Evolutionary conservation across 2,113 vertebrate genomes (phyloP), one percentile per base, ranked within the genome.

Genomic region (Scatophagus argus): DNA sequence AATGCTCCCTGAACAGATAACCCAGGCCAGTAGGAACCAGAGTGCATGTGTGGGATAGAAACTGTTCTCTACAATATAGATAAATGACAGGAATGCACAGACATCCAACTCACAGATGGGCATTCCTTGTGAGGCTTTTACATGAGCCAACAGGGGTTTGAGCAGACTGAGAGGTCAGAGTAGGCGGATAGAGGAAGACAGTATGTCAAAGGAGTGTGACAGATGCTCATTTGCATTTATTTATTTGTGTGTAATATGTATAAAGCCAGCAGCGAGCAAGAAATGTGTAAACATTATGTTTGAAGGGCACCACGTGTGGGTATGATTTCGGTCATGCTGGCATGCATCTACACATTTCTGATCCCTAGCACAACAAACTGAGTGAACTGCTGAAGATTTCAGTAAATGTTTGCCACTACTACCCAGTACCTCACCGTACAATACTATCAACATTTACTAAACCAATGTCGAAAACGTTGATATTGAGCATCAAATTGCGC

Each of bases 71-170:
- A 44, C 43, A 75, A 68, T 9, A 32, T 31, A 27, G 17, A 84
- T 70, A 63, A 49, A 86, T 81, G 73, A 66, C 71, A 67, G 36
- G 73, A 79, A 81, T 84, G 32, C 72, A 74, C 7, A 38, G 14
- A 44, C 80, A 68, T 69, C 51, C 70, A 81, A 67, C 83, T 81
- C 81, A 67, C 85, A 90, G 74, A 82, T 87, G 77, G 75, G 31
- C 70, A 87, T 87, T 77, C 69, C 68, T 77, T 52, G 72, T 62
- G 84, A 87, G 88, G 87, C 72, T 52, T 75, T 69, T 55, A 74
- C 73, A 38, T 16, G 69, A 81, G 64, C 54, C 66, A 81, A 34
- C 54, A 84, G 49, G 51, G 44, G 31, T 70, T 51, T 78, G 52
- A 78, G 55, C 56, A 55, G 11, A 74, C 32, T 34, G 59, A 60